Percentiles rank a stretch among this genome's conserved stretches.
Conservation (phyloP, 2,113 vertebrate genomes). For the Antechinus flavipes region DNA sequence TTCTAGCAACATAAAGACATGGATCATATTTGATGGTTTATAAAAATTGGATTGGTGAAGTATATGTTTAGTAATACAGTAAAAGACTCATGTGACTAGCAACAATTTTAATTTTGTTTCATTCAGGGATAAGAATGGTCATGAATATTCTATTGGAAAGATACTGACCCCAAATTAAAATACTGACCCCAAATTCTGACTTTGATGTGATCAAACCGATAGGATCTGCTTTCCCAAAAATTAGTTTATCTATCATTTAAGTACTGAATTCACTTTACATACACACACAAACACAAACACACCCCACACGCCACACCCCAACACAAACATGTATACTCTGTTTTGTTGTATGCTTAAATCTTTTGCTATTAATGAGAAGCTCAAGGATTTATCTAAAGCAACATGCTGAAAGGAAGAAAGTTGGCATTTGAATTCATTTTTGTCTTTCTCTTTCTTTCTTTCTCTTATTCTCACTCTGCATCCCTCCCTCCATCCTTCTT, state of each 20-base stretch:
- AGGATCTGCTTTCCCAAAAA: not conserved
- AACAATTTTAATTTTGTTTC: not conserved
- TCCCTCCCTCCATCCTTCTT: too few species aligned
- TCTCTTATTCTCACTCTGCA: too few species aligned
- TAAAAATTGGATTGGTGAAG: not conserved
- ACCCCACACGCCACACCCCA: too few species aligned
- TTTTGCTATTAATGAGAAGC: too few species aligned
- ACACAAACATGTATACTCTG: too few species aligned
- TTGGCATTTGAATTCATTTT: too few species aligned
- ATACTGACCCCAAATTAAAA: not conserved
- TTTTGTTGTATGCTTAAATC: too few species aligned
- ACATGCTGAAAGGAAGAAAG: too few species aligned
- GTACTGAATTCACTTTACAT: not conserved
- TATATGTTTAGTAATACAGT: not conserved
- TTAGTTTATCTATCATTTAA: not conserved
- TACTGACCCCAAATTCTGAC: not conserved
- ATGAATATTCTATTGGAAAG: not conserved
- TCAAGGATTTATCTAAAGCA: too few species aligned
- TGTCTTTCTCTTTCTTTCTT: too few species aligned
- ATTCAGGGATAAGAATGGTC: not conserved
- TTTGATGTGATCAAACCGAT: not conserved
- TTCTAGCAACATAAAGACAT: not conserved
- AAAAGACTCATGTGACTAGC: not conserved
- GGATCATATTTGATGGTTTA: not conserved
- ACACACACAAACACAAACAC: too few species aligned